Conservation (phyloP, 2,113 vertebrate genomes). For the Tonatia bakeri region DNA sequence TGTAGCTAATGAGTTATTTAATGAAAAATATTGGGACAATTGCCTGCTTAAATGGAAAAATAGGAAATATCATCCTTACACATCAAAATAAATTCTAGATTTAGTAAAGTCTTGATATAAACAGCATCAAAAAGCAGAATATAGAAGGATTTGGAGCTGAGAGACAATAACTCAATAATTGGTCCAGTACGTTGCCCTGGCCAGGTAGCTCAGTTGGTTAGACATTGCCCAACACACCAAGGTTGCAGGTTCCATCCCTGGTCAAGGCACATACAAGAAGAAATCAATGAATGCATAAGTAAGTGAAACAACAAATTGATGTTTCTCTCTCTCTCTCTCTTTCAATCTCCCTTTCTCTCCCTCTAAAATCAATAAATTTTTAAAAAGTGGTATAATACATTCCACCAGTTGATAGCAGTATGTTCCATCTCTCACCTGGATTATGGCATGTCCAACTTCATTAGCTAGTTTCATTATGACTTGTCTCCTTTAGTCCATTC, state of each 20-base stretch:
- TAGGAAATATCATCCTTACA: background rate
- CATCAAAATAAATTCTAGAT: background rate
- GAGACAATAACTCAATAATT: background rate
- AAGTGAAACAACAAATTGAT: background rate
- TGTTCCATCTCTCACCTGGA: background rate
- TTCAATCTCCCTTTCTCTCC: background rate
- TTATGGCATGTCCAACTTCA: background rate
- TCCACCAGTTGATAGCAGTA: background rate
- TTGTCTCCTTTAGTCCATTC: background rate
- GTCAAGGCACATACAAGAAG: background rate
- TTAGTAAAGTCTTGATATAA: background rate
- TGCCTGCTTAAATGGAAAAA: background rate
- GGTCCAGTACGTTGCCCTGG: background rate
- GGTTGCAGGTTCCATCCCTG: background rate
- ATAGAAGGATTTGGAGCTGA: background rate
- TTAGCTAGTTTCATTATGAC: background rate
- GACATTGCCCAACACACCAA: background rate
- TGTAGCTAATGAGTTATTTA: background rate
- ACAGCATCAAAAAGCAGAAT: background rate
- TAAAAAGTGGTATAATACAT: background rate
- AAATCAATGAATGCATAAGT: background rate
- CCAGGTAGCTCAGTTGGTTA: background rate
- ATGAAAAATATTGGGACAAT: background rate
- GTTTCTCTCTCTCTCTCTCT: background rate
- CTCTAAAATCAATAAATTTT: background rate